These are phyloP conservation scores for Scylla paramamosain DNA, from an alignment of 1,140 invertebrate species.

Conservation along the genomic window DNA sequence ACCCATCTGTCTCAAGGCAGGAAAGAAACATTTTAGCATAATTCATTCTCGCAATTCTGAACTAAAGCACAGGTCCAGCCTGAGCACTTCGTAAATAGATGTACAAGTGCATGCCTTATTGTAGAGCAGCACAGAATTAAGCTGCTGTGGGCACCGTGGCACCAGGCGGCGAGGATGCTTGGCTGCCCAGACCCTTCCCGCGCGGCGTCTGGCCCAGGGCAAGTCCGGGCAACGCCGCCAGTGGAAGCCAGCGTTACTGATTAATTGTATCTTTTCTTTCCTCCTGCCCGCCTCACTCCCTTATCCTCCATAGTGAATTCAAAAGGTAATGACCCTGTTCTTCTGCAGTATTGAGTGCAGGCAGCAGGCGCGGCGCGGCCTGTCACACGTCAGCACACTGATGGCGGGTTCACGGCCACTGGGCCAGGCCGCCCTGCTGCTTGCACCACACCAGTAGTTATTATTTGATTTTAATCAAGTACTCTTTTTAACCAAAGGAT, in stretches of 20 bases:
- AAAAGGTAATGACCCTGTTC: slow-evolving; percentile 47
- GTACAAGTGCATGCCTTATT: too few species aligned
- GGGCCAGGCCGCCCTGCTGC: background rate
- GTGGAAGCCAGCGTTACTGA: background rate
- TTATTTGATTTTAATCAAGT: background rate
- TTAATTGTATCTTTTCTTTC: background rate
- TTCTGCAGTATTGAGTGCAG: background rate
- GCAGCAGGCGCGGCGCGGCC: background rate
- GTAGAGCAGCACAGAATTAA: too few species aligned
- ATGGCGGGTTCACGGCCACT: background rate
- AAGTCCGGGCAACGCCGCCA: background rate
- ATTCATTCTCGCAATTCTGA: too few species aligned
- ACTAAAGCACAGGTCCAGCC: too few species aligned
- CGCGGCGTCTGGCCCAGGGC: background rate
- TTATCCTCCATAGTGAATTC: slow-evolving; percentile 51
- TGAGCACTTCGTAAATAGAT: too few species aligned
- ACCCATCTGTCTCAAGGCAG: too few species aligned
- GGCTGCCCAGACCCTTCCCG: background rate
- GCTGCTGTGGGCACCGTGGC: too few species aligned
- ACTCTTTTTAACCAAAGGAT: background rate
- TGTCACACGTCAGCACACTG: background rate
- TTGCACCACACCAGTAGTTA: background rate
- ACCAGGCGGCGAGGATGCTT: too few species aligned
- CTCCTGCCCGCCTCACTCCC: slow-evolving; percentile 30
- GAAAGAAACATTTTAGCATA: too few species aligned